Conservation (phyloP, 2,113 vertebrate species). For the Mustela lutreola region DNA sequence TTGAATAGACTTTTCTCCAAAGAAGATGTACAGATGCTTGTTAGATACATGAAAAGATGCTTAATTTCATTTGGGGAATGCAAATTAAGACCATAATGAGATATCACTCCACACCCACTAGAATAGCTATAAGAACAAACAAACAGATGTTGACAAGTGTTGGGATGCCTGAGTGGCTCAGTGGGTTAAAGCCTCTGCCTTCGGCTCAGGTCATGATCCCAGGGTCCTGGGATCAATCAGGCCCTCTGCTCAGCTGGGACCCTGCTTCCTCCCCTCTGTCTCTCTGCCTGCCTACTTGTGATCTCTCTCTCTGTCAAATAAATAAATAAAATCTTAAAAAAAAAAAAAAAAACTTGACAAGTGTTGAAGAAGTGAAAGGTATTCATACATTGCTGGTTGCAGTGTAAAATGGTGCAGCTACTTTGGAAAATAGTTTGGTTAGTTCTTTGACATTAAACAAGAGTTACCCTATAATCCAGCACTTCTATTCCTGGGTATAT, state of each 20-base stretch:
- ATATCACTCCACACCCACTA: not conserved
- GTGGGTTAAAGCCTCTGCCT: too few relatives aligned
- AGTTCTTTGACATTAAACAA: not conserved
- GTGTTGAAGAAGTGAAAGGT: not conserved
- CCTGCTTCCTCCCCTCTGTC: too few relatives aligned
- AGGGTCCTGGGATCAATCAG: too few relatives aligned
- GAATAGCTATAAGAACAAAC: not conserved
- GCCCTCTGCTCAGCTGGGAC: too few relatives aligned
- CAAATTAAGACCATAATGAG: not conserved
- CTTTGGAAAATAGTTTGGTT: not conserved
- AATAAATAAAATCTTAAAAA: too few relatives aligned
- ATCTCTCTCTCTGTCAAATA: too few relatives aligned
- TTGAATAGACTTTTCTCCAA: not conserved
- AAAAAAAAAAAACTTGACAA: not conserved
- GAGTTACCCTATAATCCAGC: not conserved
- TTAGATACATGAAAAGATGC: not conserved
- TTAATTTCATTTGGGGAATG: not conserved
- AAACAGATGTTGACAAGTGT: not conserved
- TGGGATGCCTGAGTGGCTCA: too few relatives aligned
- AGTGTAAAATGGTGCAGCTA: not conserved
- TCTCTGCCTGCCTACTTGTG: too few relatives aligned
- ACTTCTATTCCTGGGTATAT: not conserved
- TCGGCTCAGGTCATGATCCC: too few relatives aligned
- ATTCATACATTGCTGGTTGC: not conserved
- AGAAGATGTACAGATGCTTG: not conserved